Base-by-base conservation (phyloP, 1,140 invertebrate genomes). In the Cylas formicarius region DNA sequence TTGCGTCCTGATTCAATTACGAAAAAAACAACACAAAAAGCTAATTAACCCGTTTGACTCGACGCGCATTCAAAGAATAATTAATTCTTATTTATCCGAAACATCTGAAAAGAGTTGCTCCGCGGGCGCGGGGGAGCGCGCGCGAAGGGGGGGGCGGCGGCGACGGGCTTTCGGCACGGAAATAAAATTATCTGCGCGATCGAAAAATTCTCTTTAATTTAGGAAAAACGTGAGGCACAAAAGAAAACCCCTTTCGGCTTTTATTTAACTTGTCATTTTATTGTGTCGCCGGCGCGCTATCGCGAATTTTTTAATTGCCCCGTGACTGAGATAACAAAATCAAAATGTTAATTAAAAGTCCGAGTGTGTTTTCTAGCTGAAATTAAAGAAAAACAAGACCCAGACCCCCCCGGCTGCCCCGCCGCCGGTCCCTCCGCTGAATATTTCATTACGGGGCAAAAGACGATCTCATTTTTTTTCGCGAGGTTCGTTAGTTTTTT, bases 271-370 rank as follows among this genome's bases (percentile, higher is more conserved):
- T 60, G 56, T 60, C 56, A 52, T 60, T 60, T 58, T 58, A 53
- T 58, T 58, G 55, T 56, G 48, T 44, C 35, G 50, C 38, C 56
- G 50, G 40, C 41, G 36, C 44, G 56, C 57, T 59, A 59, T 61
- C 55, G 50, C 50, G 48, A 52, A 57, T 52, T 58, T 61, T 61
- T 61, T 61, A 59, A 59, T 61, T 61, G 59, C 51, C 57, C 49
- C 49, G 44, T 49, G 41, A 54, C 49, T 46, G 60, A 60, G 60
- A 62, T 60, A 62, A 62, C 58, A 62, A 62, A 62, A 60, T 61
- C 58, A 60, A 61, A 62, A 62, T 62, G 58, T 62, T 61, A 62
- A 61, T 62, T 61, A 62, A 62, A 53, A 62, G 61, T 61, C 60
- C 52, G 58, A 55, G 58, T 58, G 55, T 56, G 53, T 48, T 44